Evolutionary conservation across 2,888 invertebrate genomes (phyloP), one percentile per base, ranked within the genome.

Genomic region (Clivina fossor): DNA sequence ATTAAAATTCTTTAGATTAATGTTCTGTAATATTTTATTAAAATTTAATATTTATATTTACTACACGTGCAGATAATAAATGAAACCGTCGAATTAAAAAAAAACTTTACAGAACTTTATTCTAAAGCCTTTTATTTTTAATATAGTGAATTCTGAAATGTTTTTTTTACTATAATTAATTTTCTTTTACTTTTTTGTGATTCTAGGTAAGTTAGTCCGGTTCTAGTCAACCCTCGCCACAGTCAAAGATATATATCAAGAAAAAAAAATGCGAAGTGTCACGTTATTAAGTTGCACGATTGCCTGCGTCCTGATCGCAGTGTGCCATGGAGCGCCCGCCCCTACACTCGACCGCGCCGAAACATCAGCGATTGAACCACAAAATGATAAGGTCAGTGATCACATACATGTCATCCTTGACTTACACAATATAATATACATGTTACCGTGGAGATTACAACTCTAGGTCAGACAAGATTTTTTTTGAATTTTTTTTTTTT

Each of bases 311-410:
- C 66, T 73, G 64, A 64, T 71, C 57, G 69, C 70, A 61, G 67
- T 69, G 59, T 66, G 66, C 60, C 58, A 62, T 58, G 70, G 73
- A 50, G 74, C 74, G 15, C 74, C 74, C 37, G 63, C 65, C 2
- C 38, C 51, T 5, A 37, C 48, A 11, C 47, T 55, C 2, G 47
- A 55, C 9, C 19, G 22, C 19, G 54, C 55, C 9, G 38, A 55
- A 35, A 18, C 46, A 2, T 8, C 46, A 11, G 55, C 37, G 28
- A 20, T 47, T 7, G 46, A 33, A 11, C 47, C 55, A 26, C 46
- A 38, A 19, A 55, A 55, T 19, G 55, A 55, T 15, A 22, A 40
- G 40, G 55, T 55, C 35, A 32, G 46, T 26, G 9, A 16, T 19
- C 9, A 5, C 5, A 11, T 16, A 30, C 11, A 30, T 8, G 8